Conservation (phyloP, 2,888 invertebrate genomes). For the Caradrina clavipalpis region DNA sequence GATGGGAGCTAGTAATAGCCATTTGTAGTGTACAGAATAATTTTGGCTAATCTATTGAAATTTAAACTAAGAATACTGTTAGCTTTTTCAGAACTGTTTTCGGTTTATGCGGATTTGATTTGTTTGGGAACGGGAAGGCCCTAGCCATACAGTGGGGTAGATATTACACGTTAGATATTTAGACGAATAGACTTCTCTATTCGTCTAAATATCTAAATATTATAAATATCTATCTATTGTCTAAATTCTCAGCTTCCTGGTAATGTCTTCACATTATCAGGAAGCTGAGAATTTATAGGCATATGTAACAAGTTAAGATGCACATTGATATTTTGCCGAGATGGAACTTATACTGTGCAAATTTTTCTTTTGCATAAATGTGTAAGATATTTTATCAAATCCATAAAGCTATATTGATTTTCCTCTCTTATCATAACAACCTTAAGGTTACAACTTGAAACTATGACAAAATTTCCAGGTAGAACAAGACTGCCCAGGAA, state of each 20-base stretch:
- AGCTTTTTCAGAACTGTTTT: neutral
- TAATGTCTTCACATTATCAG: too few relatives aligned
- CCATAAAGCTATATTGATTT: neutral
- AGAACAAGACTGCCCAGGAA: neutral
- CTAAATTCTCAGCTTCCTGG: too few relatives aligned
- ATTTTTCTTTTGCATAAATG: neutral
- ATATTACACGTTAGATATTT: too few relatives aligned
- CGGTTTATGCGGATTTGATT: neutral
- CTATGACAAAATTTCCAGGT: neutral
- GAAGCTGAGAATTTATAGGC: neutral
- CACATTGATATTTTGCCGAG: neutral
- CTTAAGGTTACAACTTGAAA: neutral
- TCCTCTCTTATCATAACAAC: neutral
- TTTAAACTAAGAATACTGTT: neutral
- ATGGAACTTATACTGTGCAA: neutral
- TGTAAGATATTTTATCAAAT: neutral
- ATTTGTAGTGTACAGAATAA: neutral
- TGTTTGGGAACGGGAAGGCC: neutral
- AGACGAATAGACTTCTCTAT: too few relatives aligned
- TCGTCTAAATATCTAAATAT: too few relatives aligned
- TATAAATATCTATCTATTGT: too few relatives aligned
- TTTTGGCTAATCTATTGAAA: neutral
- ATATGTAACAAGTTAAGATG: neutral
- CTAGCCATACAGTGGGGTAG: neutral
- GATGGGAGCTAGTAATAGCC: slow-evolving; percentile 57